Base-by-base conservation (phyloP, 2,888 invertebrate species). In the Parnassius mnemosyne region DNA sequence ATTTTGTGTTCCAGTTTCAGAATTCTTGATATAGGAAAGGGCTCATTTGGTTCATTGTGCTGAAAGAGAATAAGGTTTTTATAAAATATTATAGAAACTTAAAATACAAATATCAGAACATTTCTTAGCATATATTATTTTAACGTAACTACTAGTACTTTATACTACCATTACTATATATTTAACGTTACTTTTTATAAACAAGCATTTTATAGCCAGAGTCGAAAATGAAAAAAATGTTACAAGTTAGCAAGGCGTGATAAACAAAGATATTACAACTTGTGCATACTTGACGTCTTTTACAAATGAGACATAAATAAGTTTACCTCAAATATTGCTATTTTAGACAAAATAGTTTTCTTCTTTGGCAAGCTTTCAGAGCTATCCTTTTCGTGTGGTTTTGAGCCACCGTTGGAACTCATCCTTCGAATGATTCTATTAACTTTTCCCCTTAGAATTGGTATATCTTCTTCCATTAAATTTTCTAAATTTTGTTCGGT, bases 261-360 rank as follows among this genome's bases (percentile, higher is more conserved):
- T 34, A 34, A 34, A 34, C 34, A 34, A 25, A 25, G 5, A 25
- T 25, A 25, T 25, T 7, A 5, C 20, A 20, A 20, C 20, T 20
- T 20, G 20, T 20, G 20, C 20, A 20, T 20, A 20, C 20, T 20
- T 20, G 2, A 20, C 20, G 20, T 20, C 7, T 34, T 34, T 7
- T 5, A 34, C 7, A 34, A 7, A 34, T 34, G 34, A 34, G 34
- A 34, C 34, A 34, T 34, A 12, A 42, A 43, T 57, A 34, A 54
- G 9, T 72, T 83, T 78, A 87, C 89, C 79, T 90, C 89, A 75
- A 89, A 90, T 71, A 89, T 74, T 43, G 89, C 87, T 53, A 90
- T 85, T 73, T 83, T 89, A 0, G 87, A 82, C 34, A 83, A 64
- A 1, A 90, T 79, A 0, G 83, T 79, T 53, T 77, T 81, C 50